Evolutionary conservation across 2,888 invertebrate genomes (phyloP), one percentile per base, ranked within the genome.

Genomic region (Ecliptopera silaceata): DNA sequence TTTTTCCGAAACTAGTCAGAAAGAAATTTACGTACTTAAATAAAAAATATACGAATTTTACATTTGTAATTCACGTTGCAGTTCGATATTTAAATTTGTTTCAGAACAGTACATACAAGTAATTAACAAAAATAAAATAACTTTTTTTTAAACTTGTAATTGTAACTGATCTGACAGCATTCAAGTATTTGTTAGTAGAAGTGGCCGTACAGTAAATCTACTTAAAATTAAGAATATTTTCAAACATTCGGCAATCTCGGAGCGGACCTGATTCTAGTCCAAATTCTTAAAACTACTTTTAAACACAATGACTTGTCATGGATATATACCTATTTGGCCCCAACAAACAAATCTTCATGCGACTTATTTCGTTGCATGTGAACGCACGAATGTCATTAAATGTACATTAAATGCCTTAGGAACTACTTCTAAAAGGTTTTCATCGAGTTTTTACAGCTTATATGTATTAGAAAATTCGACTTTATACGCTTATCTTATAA

Each of bases 311-410:
- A 86, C 85, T 88, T 86, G 88, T 89, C 88, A 88, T 89, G 89
- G 88, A 86, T 82, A 75, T 55, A 65, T 79, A 86, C 74, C 86
- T 89, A 89, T 88, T 89, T 89, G 89, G 89, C 88, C 89, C 89
- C 89, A 82, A 78, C 82, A 86, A 88, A 87, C 77, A 75, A 83
- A 81, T 81, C 77, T 77, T 10, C 22, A 74, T 76, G 77, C 84
- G 81, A 86, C 83, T 81, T 76, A 73, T 75, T 79, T 71, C 70
- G 63, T 72, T 70, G 72, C 72, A 65, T 59, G 61, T 66, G 67
- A 71, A 59, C 58, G 62, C 66, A 60, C 46, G 63, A 66, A 62
- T 58, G 54, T 54, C 66, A 68, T 48, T 48, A 48, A 48, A 48
- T 70, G 64, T 70, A 70, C 66, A 69, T 70, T 78, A 76, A 75